A percentile compares a stretch with the other conserved stretches of the same genome.
Evolutionary conservation across 2,797 vertebrate genomes (phyloP).

Genomic region (Orientallactaga sibirica): DNA sequence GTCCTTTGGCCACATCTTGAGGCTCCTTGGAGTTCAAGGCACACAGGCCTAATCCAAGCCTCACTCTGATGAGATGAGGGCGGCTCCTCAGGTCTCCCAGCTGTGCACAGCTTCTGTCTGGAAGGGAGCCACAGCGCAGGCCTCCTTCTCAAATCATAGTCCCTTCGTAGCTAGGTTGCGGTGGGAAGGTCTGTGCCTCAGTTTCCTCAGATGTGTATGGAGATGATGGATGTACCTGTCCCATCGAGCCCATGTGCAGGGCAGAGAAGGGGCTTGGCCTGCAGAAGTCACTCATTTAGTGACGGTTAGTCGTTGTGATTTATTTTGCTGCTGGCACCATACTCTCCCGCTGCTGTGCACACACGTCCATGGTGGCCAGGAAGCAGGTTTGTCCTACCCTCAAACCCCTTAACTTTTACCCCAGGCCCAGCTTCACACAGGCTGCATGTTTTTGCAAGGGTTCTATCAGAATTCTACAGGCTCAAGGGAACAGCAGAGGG

Average conservation of each 20-base stretch:
- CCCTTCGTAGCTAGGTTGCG: background rate
- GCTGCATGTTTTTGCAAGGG: background rate
- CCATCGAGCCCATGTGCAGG: background rate
- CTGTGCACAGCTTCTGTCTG: background rate
- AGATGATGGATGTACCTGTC: accelerated
- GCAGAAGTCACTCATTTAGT: accelerated
- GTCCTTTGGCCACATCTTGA: accelerated
- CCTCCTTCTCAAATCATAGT: background rate
- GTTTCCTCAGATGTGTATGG: background rate
- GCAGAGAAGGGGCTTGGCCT: too few relatives aligned
- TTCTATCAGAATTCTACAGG: background rate
- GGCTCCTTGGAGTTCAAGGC: accelerated
- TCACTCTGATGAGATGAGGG: accelerated
- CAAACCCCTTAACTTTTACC: accelerated
- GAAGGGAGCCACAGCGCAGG: accelerated
- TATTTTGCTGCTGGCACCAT: accelerated
- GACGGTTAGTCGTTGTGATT: accelerated
- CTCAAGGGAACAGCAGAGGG: background rate
- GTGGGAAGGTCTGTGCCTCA: background rate
- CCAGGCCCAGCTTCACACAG: background rate
- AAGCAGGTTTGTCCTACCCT: background rate
- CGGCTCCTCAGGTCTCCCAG: background rate
- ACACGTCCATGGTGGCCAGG: accelerated
- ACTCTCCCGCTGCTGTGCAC: accelerated
- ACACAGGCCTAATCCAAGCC: background rate